Base-by-base conservation (phyloP, 1,140 invertebrate genomes). In the Cotesia glomerata region DNA sequence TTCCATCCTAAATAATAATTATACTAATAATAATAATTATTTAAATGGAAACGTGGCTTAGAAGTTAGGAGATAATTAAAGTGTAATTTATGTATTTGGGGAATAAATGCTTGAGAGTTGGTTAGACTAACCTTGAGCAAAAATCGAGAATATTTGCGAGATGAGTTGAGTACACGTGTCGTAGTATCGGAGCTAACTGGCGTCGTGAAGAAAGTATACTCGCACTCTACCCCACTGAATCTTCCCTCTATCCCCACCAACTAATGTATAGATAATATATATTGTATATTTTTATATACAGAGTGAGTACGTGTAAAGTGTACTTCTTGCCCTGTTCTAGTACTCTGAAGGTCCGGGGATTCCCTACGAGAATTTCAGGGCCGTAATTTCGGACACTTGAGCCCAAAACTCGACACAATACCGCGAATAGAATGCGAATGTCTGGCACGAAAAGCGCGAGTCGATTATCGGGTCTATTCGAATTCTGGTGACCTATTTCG, bases 161-260 rank as follows among this genome's bases (percentile, higher is more conserved):
- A 62, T 34, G 32, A 62, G 32, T 54, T 34, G 32, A 62, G 14
- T 34, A 62, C 59, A 62, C 59, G 59, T 62, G 59, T 39, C 34
- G 13, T 11, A 4, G 32, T 26, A 26, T n/a, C 13, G 34, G 32
- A 62, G 59, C 14, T 13, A 62, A 62, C 59, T 62, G 59, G 59
- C 59, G 66, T 16, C 45, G 11, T 13, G 26, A 26, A 14, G 51
- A 68, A 54, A 36, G 66, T 36, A 26, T 36, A n/a, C 59, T 35
- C 59, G 59, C 59, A 62, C 32, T 62, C 59, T 35, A 62, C 59
- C 59, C 59, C 59, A 62, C 59, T 26, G 59, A 39, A 16, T 34
- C 34, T 62, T 34, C 14, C 14, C 36, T 16, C 63, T 65, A 65
- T 45, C 63, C 63, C 63, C 58, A 62, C 68, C 45, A 52, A 32